Evolutionary conservation across 2,797 vertebrate genomes (phyloP), one percentile per base, ranked within the genome.

Genomic region (Accipiter superciliosus): DNA sequence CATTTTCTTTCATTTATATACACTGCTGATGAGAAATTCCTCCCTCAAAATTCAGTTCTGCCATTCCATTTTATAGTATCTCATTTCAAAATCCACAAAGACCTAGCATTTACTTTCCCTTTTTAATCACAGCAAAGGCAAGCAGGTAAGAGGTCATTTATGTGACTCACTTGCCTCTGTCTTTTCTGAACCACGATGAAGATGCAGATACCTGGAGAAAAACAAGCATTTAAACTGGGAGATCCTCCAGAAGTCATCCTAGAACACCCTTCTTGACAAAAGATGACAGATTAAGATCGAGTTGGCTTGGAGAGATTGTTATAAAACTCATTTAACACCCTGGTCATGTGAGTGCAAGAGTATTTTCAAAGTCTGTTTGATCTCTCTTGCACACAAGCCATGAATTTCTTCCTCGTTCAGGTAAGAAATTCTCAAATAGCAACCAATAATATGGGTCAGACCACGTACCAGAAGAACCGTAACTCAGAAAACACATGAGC

Each of bases 391-490:
- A 59, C 8, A 19, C 1, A 1, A 65, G 29, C 62, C 39, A n/a
- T 17, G 9, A 47, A 69, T 62, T 79, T 85, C 35, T 84, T 82
- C 61, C n/a, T 71, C 57, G 20, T 4, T 80, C 35, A 67, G n/a
- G 22, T 62, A 80, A 65, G 47, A 89, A 94, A 73, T 52, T 67
- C 59, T 80, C 44, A 85, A 85, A 63, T 5, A 82, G 28, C 15
- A 65, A 45, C 15, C 22, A 50, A 20, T 4, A 86, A 33, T 10
- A 70, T 2, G 19, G 19, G 33, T 78, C 35, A 86, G 33, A 73
- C 5, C 12, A 72, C 0, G 0, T 15, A 58, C 13, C 25, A 84
- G 15, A 85, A 39, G 24, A 70, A 71, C 24, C 3, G 0, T 12
- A 91, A 62, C 44, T 89, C 33, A 33, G 57, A 83, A 74, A 74